Conservation (phyloP, 2,888 invertebrate genomes). For the Epinotia nisella region DNA sequence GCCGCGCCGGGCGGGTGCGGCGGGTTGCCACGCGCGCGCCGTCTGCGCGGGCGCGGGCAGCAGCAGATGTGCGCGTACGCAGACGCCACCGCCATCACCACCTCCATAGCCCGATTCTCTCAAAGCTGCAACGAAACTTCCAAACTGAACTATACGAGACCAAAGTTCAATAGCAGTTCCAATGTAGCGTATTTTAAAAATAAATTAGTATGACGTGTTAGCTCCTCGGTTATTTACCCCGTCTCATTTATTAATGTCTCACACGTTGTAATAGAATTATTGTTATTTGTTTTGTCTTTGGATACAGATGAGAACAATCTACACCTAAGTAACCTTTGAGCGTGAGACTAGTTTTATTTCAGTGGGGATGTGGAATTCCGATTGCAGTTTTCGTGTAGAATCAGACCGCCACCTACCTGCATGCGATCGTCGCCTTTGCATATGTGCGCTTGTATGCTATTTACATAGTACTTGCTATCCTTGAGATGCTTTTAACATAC, state of each 20-base stretch:
- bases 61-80: slow-evolving; percentile 74
- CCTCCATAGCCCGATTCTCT: slow-evolving; percentile 49
- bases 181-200: slow-evolving; percentile 40
- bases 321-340: slow-evolving; percentile 7
- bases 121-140: slow-evolving; percentile 41
- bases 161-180: slow-evolving; percentile 31
- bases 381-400: slow-evolving; percentile 34
- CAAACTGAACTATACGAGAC: not conserved
- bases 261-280: slow-evolving; percentile 39
- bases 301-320: slow-evolving; percentile 22
- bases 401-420: slow-evolving; percentile 42
- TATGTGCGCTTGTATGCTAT: slow-evolving; percentile 45
- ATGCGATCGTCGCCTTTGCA: slow-evolving; percentile 45
- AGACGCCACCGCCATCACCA: slow-evolving; percentile 55
- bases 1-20: slow-evolving; percentile 47
- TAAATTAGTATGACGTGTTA: slow-evolving; percentile 41
- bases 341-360: slow-evolving; percentile 5
- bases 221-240: slow-evolving; percentile 44
- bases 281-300: slow-evolving; percentile 35
- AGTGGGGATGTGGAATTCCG: slow-evolving; percentile 6
- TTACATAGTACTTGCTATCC: slow-evolving; percentile 50
- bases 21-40: slow-evolving; percentile 54
- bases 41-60: slow-evolving; percentile 51
- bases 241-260: slow-evolving; percentile 44
- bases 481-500: slow-evolving; percentile 50